Conservation (phyloP, 2,797 vertebrate species). For the Lates japonicus region DNA sequence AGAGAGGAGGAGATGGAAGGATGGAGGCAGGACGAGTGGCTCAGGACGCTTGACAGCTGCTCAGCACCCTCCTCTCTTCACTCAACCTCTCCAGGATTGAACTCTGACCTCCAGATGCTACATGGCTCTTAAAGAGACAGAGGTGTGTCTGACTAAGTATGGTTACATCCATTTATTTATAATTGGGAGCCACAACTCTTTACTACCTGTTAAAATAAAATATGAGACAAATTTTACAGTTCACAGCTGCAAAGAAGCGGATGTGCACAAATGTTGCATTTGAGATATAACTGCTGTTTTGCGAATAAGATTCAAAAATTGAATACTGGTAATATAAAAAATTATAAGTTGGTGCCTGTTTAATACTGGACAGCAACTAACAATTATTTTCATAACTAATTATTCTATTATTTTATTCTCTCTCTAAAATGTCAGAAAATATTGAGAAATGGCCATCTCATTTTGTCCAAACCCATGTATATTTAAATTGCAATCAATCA, state of each 20-base stretch:
- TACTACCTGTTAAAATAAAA: background rate
- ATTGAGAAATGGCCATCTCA: background rate
- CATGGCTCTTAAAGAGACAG: constrained; percentile 62
- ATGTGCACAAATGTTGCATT: no score
- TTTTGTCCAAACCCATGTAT: background rate
- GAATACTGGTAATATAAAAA: no score
- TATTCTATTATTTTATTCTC: background rate
- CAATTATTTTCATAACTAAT: background rate
- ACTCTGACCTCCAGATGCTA: constrained; percentile 67
- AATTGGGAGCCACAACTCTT: background rate
- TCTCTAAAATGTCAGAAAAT: background rate
- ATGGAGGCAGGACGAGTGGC: constrained; percentile 25
- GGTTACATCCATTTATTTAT: background rate
- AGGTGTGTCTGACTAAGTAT: background rate
- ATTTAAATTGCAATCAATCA: background rate
- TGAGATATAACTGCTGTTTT: no score
- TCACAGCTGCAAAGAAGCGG: no score
- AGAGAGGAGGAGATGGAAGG: constrained; percentile 38
- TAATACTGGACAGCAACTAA: background rate
- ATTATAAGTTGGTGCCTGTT: no score
- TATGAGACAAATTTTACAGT: background rate
- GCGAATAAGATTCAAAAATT: no score
- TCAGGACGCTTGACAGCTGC: constrained; percentile 65
- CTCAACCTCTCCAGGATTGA: constrained; percentile 56
- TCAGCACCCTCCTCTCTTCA: constrained; percentile 56